Percentiles rank a stretch among this genome's conserved stretches.
Evolutionary conservation across 2,797 vertebrate genomes (phyloP).

Genomic region (Falco concolor): DNA sequence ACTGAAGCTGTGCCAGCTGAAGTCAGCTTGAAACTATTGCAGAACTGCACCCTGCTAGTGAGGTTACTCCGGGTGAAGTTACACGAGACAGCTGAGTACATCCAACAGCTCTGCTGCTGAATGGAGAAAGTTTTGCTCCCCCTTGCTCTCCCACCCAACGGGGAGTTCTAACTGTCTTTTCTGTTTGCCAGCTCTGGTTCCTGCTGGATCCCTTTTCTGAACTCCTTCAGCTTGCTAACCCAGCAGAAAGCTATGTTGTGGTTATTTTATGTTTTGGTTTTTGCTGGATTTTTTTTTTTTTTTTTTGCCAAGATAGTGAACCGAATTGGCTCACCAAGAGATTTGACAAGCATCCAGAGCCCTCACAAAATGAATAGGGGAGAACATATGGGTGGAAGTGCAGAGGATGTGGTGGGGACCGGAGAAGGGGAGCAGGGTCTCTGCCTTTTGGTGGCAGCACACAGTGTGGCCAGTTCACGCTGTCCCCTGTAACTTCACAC

Average conservation of each 20-base stretch:
- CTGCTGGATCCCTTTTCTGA: slow-evolving; percentile 4
- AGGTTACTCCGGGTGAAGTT: slow-evolving; percentile 66
- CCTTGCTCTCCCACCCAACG: background rate
- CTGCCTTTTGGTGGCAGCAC: background rate
- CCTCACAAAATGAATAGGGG: slow-evolving; percentile 30
- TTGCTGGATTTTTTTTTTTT: slow-evolving; percentile 1
- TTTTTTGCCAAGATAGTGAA: slow-evolving; percentile 35
- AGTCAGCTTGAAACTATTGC: slow-evolving; percentile 67
- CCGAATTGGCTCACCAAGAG: background rate
- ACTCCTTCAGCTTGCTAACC: background rate
- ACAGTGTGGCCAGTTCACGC: background rate
- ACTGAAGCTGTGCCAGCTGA: slow-evolving; percentile 48
- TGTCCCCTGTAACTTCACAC: background rate
- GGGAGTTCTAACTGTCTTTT: slow-evolving; percentile 24
- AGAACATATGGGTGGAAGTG: slow-evolving; percentile 34
- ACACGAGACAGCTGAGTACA: slow-evolving; percentile 52
- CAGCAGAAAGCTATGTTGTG: background rate
- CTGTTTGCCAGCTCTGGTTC: slow-evolving; percentile 9
- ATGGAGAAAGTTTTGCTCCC: slow-evolving; percentile 51
- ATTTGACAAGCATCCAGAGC: slow-evolving; percentile 37
- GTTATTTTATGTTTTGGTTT: slow-evolving; percentile 34
- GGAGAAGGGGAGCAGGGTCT: background rate
- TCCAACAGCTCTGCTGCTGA: slow-evolving; percentile 45
- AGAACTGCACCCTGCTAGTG: slow-evolving; percentile 39
- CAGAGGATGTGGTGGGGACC: slow-evolving; percentile 50